Evolutionary conservation across 2,888 invertebrate species (phyloP), one percentile per base, ranked within the genome.

Genomic region (Crossocerus cetratus): DNA sequence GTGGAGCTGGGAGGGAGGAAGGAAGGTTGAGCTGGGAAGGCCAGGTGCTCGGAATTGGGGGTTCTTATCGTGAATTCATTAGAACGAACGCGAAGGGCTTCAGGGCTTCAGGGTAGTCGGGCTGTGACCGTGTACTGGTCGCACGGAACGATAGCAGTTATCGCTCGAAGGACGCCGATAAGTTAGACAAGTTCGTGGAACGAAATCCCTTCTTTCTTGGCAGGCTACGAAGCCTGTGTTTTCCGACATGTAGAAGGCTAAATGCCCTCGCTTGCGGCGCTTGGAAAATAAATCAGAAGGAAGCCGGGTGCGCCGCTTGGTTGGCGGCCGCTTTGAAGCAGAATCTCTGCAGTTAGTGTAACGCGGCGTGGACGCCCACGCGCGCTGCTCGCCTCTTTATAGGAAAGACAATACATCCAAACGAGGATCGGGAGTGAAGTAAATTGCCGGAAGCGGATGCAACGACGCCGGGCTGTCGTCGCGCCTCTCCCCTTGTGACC

Each of bases 391-490:
- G n/a, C n/a, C 49, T 49, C 49, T 49, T 16, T 49, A 49, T 49
- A 13, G 49, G 14, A 49, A 49, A 49, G 49, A 49, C 49, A 49
- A 49, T 49, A 16, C 49, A 49, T 49, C 49, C 49, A 49, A 49
- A 16, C 49, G 49, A 49, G 49, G 49, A 49, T 49, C 49, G 49
- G 49, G 49, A 49, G 49, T 49, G 49, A 49, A 49, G 49, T 49
- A 49, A 49, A 49, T 49, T 49, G 49, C 49, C 49, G 49, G 49
- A 49, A 49, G 49, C 49, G 49, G 49, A 49, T 49, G 49, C 49
- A 16, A 49, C 49, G 49, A 49, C 16, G 49, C 49, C 49, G 49
- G 16, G 49, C 49, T 16, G 16, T 49, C 49, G 49, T 14, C 49
- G 3, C 11, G 49, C 49, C 49, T 49, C 13, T 49, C 14, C 5